These are phyloP conservation scores for Dinoponera quadriceps DNA, from an alignment of 1,140 invertebrate genomes.

Conservation along the genomic window DNA sequence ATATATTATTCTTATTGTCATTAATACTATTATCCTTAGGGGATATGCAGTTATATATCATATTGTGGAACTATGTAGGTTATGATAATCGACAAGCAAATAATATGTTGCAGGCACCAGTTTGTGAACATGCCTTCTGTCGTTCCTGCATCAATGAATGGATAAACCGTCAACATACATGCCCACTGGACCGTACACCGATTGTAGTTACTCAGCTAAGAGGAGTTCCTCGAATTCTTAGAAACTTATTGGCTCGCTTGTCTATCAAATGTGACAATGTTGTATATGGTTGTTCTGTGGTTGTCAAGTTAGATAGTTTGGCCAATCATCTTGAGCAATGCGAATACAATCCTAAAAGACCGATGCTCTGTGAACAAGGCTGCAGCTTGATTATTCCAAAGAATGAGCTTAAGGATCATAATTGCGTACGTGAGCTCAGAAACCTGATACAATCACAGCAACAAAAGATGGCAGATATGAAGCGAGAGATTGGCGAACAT, in stretches of 20 bases:
- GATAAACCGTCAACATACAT: constrained; percentile 96
- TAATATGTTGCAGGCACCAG: constrained; percentile 91
- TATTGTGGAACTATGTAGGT: constrained; percentile 38
- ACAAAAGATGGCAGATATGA: constrained; percentile 93
- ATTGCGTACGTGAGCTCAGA: constrained; percentile 95
- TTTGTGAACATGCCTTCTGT: constrained; percentile 98
- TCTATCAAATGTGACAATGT: constrained; percentile 96
- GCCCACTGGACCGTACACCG: constrained; percentile 96
- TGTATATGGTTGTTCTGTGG: constrained; percentile 92
- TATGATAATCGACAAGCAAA: constrained; percentile 78
- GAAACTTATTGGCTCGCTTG: constrained; percentile 95
- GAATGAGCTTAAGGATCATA: constrained; percentile 97
- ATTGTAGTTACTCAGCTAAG: constrained; percentile 95
- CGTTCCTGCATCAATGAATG: constrained; percentile 97
- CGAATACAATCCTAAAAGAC: constrained; percentile 97
- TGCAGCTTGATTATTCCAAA: constrained; percentile 97
- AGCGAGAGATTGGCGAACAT: constrained; percentile 94
- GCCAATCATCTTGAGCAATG: constrained; percentile 95
- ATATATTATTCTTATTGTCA: no score
- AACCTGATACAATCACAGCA: constrained; percentile 94
- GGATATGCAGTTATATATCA: background rate
- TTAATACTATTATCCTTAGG: no score
- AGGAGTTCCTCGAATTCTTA: constrained; percentile 95
- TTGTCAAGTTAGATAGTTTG: constrained; percentile 95
- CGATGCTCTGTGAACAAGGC: constrained; percentile 96